Conservation (phyloP, 2,797 vertebrate species). For the Pangasius macronema region DNA sequence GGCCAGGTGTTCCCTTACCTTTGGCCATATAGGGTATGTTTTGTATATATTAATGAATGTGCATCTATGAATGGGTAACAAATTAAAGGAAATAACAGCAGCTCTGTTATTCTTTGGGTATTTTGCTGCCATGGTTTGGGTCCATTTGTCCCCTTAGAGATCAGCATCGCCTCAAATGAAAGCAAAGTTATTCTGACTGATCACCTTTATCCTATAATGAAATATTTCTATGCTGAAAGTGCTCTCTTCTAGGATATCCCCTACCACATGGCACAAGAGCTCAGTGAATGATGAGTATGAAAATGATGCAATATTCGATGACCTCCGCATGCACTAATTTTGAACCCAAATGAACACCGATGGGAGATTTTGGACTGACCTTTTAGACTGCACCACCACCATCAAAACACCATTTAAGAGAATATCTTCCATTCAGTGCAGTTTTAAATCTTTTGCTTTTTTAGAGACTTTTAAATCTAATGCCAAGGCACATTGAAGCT, state of each 20-base stretch:
- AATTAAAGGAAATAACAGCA: not conserved
- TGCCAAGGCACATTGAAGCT: constrained; percentile 1
- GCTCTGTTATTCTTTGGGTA: not conserved
- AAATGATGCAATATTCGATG: not conserved
- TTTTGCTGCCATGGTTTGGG: not conserved
- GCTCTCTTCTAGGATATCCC: not conserved
- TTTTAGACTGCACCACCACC: not conserved
- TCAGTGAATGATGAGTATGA: not conserved
- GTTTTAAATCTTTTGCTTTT: no score
- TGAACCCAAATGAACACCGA: not conserved
- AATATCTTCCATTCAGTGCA: not conserved
- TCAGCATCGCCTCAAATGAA: not conserved
- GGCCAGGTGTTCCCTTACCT: not conserved
- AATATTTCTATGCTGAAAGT: not conserved
- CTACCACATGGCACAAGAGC: not conserved
- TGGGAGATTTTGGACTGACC: not conserved
- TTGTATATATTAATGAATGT: not conserved
- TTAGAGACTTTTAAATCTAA: not conserved
- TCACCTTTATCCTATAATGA: not conserved
- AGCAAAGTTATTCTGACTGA: not conserved
- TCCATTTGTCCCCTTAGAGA: not conserved
- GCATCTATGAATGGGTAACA: not conserved
- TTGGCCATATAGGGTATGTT: not conserved
- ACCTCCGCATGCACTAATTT: not conserved
- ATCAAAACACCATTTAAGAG: not conserved